Percentiles rank a stretch among this genome's conserved stretches.
phyloP scores from a whole-genome alignment of 2,888 invertebrate species.

The Rhingia rostrata region DNA sequence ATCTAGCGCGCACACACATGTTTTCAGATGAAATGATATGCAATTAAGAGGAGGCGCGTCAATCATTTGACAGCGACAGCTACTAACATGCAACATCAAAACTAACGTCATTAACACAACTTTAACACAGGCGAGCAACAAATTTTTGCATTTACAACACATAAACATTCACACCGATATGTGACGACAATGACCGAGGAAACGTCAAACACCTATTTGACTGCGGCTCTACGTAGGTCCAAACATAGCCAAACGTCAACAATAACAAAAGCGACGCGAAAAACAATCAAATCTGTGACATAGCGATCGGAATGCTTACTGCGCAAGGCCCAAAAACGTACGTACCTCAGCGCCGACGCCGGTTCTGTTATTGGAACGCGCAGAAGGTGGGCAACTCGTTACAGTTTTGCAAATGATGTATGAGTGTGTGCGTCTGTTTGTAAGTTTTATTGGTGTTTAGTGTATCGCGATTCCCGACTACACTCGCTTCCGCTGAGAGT shows the following conservation, averaged over 20 bases:
- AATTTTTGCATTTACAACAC: conserved; percentile 26
- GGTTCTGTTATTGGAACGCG: conserved; percentile 41
- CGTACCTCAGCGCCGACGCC: conserved; percentile 55
- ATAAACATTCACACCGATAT: conserved; percentile 11
- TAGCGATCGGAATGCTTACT: conserved; percentile 60
- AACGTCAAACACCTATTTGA: conserved; percentile 28
- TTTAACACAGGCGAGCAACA: conserved; percentile 18
- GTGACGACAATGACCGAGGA: conserved; percentile 23
- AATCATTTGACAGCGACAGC: conserved; percentile 32
- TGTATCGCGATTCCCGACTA: background rate
- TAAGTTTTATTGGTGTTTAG: conserved; percentile 32
- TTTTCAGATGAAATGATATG: conserved; percentile 7
- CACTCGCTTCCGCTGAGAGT: conserved; percentile 66
- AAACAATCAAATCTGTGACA: conserved; percentile 49
- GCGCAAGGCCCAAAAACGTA: conserved; percentile 63
- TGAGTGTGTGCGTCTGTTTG: conserved; percentile 8
- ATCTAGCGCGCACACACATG: background rate
- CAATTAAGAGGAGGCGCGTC: conserved; percentile 62
- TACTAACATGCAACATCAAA: conserved; percentile 27
- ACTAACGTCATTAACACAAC: conserved; percentile 24
- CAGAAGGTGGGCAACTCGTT: conserved; percentile 59
- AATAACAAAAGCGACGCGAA: conserved; percentile 38
- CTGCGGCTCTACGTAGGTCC: conserved; percentile 54
- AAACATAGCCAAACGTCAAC: conserved; percentile 37
- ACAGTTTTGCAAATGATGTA: conserved; percentile 55